phyloP scores from a whole-genome alignment of 1,140 invertebrate species.

The Whitmania pigra region DNA sequence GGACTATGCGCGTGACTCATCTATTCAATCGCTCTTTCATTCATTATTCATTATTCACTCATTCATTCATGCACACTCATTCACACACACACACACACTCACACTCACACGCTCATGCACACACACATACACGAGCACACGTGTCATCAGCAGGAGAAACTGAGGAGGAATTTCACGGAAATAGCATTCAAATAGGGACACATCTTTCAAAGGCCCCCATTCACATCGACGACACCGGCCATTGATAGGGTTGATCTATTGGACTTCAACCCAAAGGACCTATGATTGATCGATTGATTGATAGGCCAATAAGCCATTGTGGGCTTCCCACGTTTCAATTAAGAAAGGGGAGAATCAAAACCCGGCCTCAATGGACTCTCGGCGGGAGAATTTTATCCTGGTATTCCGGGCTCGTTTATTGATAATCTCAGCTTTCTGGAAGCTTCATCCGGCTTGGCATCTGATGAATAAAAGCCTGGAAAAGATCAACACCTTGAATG shows the following conservation, averaged over 20 bases:
- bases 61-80: neutral
- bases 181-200: too few species aligned
- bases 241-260: neutral
- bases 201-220: neutral
- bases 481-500: too few species aligned
- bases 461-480: too few species aligned
- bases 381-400: too few species aligned
- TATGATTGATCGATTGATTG: slow-evolving; percentile 13
- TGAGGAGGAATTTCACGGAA: too few species aligned
- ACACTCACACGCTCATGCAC: neutral
- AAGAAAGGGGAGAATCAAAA: neutral
- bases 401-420: too few species aligned
- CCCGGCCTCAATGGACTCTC: too few species aligned
- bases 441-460: too few species aligned
- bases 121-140: neutral
- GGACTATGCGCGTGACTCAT: too few species aligned
- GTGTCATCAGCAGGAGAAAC: too few species aligned
- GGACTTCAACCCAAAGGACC: neutral
- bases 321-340: slow-evolving; percentile 2
- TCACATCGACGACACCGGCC: neutral
- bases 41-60: slow-evolving; percentile 7
- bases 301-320: slow-evolving; percentile 14
- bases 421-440: too few species aligned
- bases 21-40: neutral
- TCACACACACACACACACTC: neutral